Evolutionary conservation across 2,888 invertebrate species (phyloP).

Genomic region (Agrenia bidenticulata): DNA sequence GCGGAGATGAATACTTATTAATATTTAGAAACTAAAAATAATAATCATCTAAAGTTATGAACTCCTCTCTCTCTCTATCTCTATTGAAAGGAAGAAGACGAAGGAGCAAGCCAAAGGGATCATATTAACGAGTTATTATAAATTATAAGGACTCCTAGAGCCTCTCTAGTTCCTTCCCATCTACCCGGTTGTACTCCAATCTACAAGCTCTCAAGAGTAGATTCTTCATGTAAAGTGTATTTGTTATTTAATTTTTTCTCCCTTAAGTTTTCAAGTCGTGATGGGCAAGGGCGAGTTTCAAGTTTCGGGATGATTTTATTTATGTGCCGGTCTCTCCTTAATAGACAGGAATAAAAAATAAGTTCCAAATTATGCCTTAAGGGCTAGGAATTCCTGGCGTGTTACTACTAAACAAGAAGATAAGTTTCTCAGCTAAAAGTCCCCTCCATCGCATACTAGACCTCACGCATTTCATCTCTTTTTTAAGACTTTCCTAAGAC

Average conservation of each 20-base stretch:
- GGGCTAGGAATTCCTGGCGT: slow-evolving; percentile 32
- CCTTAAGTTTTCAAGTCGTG: slow-evolving; percentile 29
- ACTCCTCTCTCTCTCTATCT: background rate
- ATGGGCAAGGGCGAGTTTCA: slow-evolving; percentile 45
- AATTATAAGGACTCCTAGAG: background rate
- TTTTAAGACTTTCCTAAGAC: slow-evolving; percentile 19
- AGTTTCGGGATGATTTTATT: slow-evolving; percentile 37
- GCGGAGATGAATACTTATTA: slow-evolving; percentile 1
- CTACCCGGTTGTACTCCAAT: background rate
- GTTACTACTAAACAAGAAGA: slow-evolving; percentile 12
- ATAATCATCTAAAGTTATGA: slow-evolving; percentile 21
- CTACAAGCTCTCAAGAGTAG: too few species aligned
- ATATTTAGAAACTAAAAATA: slow-evolving; percentile 23
- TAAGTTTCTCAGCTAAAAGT: background rate
- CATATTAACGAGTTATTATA: slow-evolving; percentile 5
- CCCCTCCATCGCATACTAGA: slow-evolving; percentile 19
- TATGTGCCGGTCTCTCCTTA: slow-evolving; percentile 42
- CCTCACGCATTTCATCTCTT: slow-evolving; percentile 23
- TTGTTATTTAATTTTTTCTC: slow-evolving; percentile 21
- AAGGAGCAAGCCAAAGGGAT: background rate
- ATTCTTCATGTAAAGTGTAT: slow-evolving; percentile 8
- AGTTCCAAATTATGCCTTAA: slow-evolving; percentile 40
- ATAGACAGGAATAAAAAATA: slow-evolving; percentile 47
- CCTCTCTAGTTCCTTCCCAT: background rate
- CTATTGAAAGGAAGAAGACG: background rate